Base-by-base conservation (phyloP, 2,113 vertebrate species). In the Vulpes vulpes region DNA sequence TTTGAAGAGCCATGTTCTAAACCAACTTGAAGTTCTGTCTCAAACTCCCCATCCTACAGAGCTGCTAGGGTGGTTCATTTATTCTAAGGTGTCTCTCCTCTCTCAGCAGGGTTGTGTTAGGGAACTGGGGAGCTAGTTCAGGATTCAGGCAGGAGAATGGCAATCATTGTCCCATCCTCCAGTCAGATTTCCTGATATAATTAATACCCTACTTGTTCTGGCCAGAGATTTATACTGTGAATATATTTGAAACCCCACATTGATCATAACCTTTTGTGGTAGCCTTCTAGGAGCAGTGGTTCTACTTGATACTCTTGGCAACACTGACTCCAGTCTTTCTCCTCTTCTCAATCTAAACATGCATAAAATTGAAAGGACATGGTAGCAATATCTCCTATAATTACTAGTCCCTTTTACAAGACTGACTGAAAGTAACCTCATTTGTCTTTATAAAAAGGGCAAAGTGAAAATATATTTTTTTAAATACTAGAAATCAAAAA, bases 341-440 rank as follows among this genome's bases (percentile, higher is more conserved):
- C 59, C 19, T 79, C 16, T 60, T 76, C 79, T 49, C 64, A n/a
- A 95, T 49, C 8, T 94, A 30, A 95, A 89, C 59, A 30, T 43
- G 0, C 15, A 11, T 79, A 85, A 85, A 79, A 65, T 84, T 43
- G 49, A 60, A 84, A 80, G 19, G 27, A 95, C 89, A 69, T 1
- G 25, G 35, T 43, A 78, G 3, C 49, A 82, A 25, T 1, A 62
- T 73, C 10, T 93, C 38, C 74, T 62, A 92, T 79, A 94, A 60
- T 78, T 59, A 35, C 35, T 90, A 51, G 82, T 84, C 17, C 30
- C 25, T 95, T 97, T 78, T 73, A 25, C 6, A 95, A 86, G 43
- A 84, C 23, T 65, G 5, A 55, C 22, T 80, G 23, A 83, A 91
- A 92, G 83, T 92, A 92, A 73, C 22, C 69, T 84, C 49, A 38